These are phyloP conservation scores for Lapara coniferarum DNA, from an alignment of 2,888 invertebrate species.

Conservation along the genomic window DNA sequence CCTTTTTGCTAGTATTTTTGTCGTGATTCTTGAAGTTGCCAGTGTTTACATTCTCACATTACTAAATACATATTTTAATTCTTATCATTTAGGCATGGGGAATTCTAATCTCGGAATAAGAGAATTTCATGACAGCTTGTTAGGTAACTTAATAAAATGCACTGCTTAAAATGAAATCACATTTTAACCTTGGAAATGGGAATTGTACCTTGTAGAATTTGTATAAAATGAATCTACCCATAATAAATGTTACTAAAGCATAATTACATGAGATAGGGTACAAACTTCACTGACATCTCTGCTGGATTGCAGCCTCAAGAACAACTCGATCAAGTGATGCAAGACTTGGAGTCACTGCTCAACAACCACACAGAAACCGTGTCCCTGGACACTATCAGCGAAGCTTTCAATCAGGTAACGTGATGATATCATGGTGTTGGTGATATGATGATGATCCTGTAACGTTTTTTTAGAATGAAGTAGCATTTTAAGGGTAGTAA, in stretches of 20 bases:
- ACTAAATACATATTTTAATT: too few species aligned
- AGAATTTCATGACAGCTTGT: too few species aligned
- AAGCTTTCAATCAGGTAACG: conserved; percentile 63
- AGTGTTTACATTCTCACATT: too few species aligned
- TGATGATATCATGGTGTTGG: not conserved
- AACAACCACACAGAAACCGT: conserved; percentile 50
- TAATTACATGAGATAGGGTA: not conserved
- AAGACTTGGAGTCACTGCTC: conserved; percentile 56
- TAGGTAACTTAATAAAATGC: not conserved
- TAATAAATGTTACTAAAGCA: not conserved
- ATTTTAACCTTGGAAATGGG: not conserved
- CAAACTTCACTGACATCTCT: not conserved
- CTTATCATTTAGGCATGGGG: too few species aligned
- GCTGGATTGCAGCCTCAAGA: conserved; percentile 59
- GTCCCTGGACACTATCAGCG: conserved; percentile 51
- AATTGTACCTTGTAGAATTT: not conserved
- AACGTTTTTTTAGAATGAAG: too few species aligned
- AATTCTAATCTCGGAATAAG: too few species aligned
- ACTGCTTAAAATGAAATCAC: not conserved
- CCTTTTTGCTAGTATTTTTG: too few species aligned
- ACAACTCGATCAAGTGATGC: conserved; percentile 62
- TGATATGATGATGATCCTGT: too few species aligned
- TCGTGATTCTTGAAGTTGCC: too few species aligned
- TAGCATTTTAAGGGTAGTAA: too few species aligned
- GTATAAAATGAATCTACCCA: too few species aligned